phyloP scores from a whole-genome alignment of 1,140 invertebrate genomes.

The Rhagoletis zephyria region DNA sequence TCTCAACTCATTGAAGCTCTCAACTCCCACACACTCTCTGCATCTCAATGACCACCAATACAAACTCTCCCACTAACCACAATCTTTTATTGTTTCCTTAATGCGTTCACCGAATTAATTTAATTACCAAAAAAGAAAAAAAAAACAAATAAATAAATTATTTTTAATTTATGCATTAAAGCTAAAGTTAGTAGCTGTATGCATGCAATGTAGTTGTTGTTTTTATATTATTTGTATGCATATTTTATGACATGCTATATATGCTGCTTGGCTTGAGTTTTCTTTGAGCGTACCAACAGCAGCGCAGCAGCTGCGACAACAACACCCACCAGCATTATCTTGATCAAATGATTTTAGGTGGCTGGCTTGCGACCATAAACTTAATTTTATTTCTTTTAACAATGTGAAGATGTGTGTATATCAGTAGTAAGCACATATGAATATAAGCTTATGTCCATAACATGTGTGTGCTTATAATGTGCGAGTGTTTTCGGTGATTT shows the following conservation, averaged over 20 bases:
- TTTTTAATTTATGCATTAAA: neutral
- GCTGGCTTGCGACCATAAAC: neutral
- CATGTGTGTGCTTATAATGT: neutral
- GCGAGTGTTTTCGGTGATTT: neutral
- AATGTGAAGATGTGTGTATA: neutral
- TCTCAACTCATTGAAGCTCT: neutral
- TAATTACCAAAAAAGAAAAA: neutral
- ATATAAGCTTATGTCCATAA: neutral
- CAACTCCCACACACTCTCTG: neutral
- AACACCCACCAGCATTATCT: neutral
- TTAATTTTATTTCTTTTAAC: slow-evolving; percentile 29
- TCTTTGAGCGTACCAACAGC: neutral
- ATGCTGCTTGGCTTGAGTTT: neutral
- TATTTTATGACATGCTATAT: neutral
- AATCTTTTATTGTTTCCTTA: neutral
- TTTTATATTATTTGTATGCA: neutral
- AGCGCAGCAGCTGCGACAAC: neutral
- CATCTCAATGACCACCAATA: neutral
- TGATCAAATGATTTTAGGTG: neutral
- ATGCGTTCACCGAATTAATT: neutral
- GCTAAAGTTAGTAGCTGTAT: slow-evolving; percentile 3
- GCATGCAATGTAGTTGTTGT: too few species aligned
- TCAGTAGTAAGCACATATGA: too few species aligned
- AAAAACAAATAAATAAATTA: neutral
- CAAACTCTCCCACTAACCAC: neutral